Percentiles rank a stretch among this genome's conserved stretches.
phyloP scores from a whole-genome alignment of 2,797 vertebrate genomes.

The Helarctos malayanus region DNA sequence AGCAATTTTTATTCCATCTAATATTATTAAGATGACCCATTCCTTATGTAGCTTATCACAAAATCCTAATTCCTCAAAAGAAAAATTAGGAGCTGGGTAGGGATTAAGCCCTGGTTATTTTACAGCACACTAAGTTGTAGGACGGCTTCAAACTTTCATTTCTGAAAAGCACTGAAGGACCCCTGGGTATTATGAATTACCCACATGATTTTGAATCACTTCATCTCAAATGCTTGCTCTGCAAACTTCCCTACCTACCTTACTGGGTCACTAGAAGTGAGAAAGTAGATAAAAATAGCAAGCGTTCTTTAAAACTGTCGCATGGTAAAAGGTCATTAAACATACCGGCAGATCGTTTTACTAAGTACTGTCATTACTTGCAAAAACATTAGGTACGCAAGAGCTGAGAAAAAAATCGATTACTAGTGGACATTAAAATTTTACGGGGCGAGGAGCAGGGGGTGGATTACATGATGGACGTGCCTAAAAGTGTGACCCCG shows the following conservation, averaged over 20 bases:
- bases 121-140: background rate
- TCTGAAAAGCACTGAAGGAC: background rate
- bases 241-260: background rate
- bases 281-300: slow-evolving; percentile 7
- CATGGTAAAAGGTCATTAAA: slow-evolving; percentile 32
- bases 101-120: background rate
- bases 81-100: background rate
- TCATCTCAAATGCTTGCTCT: background rate
- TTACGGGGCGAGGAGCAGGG: background rate
- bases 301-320: background rate
- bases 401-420: background rate
- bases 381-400: background rate
- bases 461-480: background rate
- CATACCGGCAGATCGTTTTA: background rate
- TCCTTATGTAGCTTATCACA: background rate
- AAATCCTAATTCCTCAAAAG: background rate
- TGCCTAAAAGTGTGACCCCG: background rate
- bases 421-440: background rate
- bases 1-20: background rate
- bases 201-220: background rate
- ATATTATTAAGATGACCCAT: background rate
- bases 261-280: background rate
- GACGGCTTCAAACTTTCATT: background rate
- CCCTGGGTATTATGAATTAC: background rate
- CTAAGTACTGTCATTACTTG: background rate